Percentiles rank a stretch among this genome's conserved stretches.
Evolutionary conservation across 92 coral and sea anemone species (phyloP).

Genomic region (Phymanthus crucifer): DNA sequence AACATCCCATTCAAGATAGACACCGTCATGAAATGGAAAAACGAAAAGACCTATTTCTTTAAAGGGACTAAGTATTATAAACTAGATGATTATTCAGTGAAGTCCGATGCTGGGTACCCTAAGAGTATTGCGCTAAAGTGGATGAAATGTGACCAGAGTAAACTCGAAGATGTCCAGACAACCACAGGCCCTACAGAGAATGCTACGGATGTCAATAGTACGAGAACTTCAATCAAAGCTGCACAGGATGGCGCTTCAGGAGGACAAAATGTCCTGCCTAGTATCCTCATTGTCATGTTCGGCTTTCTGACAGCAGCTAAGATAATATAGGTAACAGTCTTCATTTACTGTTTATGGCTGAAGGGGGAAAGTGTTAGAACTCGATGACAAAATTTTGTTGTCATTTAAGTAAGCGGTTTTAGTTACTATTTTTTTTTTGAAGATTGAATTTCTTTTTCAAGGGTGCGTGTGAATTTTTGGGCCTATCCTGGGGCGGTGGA

Average conservation of each 20-base stretch:
- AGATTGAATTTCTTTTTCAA: no score
- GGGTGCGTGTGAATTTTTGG: no score
- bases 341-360: no score
- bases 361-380: no score
- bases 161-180: slow-evolving; percentile 21
- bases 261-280: slow-evolving; percentile 31
- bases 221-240: neutral
- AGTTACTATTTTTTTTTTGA: no score
- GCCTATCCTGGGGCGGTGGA: no score
- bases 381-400: no score
- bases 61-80: slow-evolving; percentile 52
- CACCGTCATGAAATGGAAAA: slow-evolving; percentile 75
- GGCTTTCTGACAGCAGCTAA: slow-evolving; percentile 25
- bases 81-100: slow-evolving; percentile 45
- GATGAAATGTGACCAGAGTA: slow-evolving; percentile 59
- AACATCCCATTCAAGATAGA: slow-evolving; percentile 66
- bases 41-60: slow-evolving; percentile 79
- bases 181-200: slow-evolving; percentile 19
- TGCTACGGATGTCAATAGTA: neutral
- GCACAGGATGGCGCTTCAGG: slow-evolving; percentile 1
- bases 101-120: slow-evolving; percentile 62
- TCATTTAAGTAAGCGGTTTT: no score
- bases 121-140: slow-evolving; percentile 61
- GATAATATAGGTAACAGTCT: neutral
- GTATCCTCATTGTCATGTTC: slow-evolving; percentile 35